These are phyloP conservation scores for Lipophrys pholis DNA, from an alignment of 2,113 vertebrate genomes.

Conservation along the genomic window DNA sequence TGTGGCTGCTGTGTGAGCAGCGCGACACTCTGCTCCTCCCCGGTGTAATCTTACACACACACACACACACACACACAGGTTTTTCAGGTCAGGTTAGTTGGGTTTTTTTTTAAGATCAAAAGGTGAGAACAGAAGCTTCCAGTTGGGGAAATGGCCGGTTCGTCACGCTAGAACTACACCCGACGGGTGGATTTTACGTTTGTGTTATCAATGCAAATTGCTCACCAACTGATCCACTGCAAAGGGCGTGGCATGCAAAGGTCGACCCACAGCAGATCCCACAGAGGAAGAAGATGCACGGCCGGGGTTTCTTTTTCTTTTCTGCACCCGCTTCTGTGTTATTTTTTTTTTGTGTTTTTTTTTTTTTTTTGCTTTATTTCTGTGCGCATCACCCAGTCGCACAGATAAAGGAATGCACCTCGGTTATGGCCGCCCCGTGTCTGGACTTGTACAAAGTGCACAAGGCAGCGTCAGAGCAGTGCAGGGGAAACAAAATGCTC, in stretches of 20 bases:
- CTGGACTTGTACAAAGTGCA: conserved; percentile 62
- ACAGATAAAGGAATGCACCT: conserved; percentile 66
- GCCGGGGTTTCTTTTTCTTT: conserved; percentile 1
- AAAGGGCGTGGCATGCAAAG: neutral
- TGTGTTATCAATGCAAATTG: conserved; percentile 26
- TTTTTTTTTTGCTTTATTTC: conserved; percentile 15
- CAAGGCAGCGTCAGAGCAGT: conserved; percentile 34
- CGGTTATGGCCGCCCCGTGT: conserved; percentile 59
- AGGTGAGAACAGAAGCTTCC: conserved; percentile 34
- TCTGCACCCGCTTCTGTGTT: too few species aligned
- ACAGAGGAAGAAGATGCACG: neutral
- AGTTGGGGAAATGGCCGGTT: neutral
- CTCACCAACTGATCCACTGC: conserved; percentile 10
- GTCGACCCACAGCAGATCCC: neutral
- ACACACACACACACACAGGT: conserved; percentile 42
- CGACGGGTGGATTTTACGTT: too few species aligned
- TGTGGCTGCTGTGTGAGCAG: neutral
- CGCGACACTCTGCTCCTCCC: conserved; percentile 45
- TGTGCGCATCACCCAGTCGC: conserved; percentile 1
- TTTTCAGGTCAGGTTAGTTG: conserved; percentile 73
- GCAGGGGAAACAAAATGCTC: conserved; percentile 24
- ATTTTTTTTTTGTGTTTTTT: too few species aligned
- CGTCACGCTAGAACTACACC: neutral
- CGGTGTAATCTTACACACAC: conserved; percentile 51
- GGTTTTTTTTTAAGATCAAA: conserved; percentile 53